Evolutionary conservation across 2,888 invertebrate species (phyloP), one percentile per base, ranked within the genome.

Genomic region (Gastracanthus pulcherrimus): DNA sequence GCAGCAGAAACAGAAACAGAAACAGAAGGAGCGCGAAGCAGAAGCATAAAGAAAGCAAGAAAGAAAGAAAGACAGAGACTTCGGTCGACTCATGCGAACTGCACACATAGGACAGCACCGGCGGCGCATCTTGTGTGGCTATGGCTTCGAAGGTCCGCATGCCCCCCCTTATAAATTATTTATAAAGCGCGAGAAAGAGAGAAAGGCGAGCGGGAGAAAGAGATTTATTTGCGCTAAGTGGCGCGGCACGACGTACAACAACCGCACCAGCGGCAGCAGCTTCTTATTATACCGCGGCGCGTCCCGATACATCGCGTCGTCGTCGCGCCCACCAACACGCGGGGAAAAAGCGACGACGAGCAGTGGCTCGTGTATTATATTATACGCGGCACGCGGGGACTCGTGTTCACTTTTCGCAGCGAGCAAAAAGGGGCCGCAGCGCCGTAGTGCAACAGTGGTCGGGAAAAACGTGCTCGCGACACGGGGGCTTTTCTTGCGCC

Each of bases 221-320:
- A 83, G 84, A 84, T 84, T 84, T 82, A 84, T 84, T 84, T 82
- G 84, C 84, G 74, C 84, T 84, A 84, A 84, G 84, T 84, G 84
- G 84, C 76, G 82, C 76, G 81, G 62, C 80, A n/a, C 55, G 70
- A 70, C 41, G 41, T 62, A 62, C 62, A 48, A 23, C n/a, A n/a
- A n/a, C n/a, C n/a, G 66, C 51, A 23, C 23, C 19, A 29, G 58
- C 45, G 13, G 74, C 72, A 13, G 41, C 23, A 58, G 69, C 80
- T 69, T 69, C 81, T 81, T 78, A 74, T 81, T 81, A 78, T 77
- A 74, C 74, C 19, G 36, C 66, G n/a, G 6, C 34, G 9, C 45
- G 51, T n/a, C 1, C 29, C 45, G 62, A 48, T 45, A 62, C 72
- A 60, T 41, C 72, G 75, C 19, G 11, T 26, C 58, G 11, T 26